Evolutionary conservation across 2,797 vertebrate species (phyloP).

Genomic region (Ctenopoma multispine): DNA sequence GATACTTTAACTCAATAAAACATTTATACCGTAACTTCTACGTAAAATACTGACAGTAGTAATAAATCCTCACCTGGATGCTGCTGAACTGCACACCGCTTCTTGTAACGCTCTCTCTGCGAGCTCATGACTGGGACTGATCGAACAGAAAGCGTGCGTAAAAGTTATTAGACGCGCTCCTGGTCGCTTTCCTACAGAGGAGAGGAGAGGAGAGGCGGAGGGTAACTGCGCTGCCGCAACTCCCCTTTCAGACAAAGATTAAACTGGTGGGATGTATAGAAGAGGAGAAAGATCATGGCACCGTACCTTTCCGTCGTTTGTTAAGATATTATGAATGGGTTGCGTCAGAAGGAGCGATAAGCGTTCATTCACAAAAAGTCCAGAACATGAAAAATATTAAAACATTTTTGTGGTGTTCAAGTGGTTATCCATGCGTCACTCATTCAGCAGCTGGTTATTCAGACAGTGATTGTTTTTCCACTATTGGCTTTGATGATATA

Average conservation of each 20-base stretch:
- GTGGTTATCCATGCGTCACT: too few species aligned
- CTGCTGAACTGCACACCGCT: constrained; percentile 11
- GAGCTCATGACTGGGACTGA: constrained; percentile 20
- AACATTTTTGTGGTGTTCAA: too few species aligned
- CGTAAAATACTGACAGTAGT: background rate
- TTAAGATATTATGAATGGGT: too few species aligned
- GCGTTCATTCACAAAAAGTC: too few species aligned
- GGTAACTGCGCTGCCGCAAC: constrained; percentile 21
- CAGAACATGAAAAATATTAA: too few species aligned
- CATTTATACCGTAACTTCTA: background rate
- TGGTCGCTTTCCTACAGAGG: background rate
- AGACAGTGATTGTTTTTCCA: too few species aligned
- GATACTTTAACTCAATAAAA: background rate
- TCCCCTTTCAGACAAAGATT: constrained; percentile 17
- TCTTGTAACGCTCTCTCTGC: background rate
- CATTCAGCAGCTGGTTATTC: too few species aligned
- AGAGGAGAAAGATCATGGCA: too few species aligned
- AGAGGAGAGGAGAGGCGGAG: constrained; percentile 5
- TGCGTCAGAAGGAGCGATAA: too few species aligned
- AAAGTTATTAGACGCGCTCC: constrained; percentile 36
- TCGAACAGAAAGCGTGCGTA: background rate
- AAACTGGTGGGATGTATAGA: constrained; percentile 4
- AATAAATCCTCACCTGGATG: constrained; percentile 54
- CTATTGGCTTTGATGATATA: too few species aligned
- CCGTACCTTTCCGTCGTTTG: too few species aligned